Percentiles rank a stretch among this genome's conserved stretches.
Conservation (phyloP, 2,888 invertebrate genomes). For the Mylabris sibirica region DNA sequence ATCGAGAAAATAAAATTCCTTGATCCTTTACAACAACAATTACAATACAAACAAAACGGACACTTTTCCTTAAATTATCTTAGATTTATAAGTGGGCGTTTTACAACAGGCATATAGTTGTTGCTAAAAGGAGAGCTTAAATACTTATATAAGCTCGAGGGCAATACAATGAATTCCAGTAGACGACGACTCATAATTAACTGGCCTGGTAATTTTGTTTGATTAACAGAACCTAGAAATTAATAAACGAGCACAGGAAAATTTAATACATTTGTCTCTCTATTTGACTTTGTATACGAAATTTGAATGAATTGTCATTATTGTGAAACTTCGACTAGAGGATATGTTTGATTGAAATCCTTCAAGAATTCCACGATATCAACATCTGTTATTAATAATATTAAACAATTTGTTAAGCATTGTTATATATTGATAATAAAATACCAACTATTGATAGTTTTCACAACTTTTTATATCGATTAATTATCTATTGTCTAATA, state of each 20-base stretch:
- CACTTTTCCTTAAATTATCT: neutral
- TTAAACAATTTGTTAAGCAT: neutral
- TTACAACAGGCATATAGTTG: constrained; percentile 13
- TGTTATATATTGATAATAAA: neutral
- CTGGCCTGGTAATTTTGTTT: constrained; percentile 55
- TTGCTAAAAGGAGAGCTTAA: constrained; percentile 19
- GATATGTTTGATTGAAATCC: neutral
- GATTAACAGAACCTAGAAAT: constrained; percentile 56
- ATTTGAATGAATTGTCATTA: constrained; percentile 47
- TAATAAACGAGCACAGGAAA: constrained; percentile 52
- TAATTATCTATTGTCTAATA: neutral
- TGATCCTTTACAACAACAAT: constrained; percentile 10
- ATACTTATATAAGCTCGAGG: constrained; percentile 11
- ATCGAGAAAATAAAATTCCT: constrained; percentile 1
- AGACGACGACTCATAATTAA: constrained; percentile 55
- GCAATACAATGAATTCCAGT: constrained; percentile 47
- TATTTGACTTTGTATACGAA: constrained; percentile 50
- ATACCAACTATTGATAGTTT: neutral
- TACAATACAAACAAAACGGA: constrained; percentile 10
- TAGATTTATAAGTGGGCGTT: neutral
- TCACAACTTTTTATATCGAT: neutral
- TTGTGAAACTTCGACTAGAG: constrained; percentile 14
- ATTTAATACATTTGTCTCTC: constrained; percentile 51
- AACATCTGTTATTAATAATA: neutral
- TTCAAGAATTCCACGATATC: constrained; percentile 1